phyloP scores from a whole-genome alignment of 2,113 vertebrate genomes.

The Proterorhinus semilunaris region DNA sequence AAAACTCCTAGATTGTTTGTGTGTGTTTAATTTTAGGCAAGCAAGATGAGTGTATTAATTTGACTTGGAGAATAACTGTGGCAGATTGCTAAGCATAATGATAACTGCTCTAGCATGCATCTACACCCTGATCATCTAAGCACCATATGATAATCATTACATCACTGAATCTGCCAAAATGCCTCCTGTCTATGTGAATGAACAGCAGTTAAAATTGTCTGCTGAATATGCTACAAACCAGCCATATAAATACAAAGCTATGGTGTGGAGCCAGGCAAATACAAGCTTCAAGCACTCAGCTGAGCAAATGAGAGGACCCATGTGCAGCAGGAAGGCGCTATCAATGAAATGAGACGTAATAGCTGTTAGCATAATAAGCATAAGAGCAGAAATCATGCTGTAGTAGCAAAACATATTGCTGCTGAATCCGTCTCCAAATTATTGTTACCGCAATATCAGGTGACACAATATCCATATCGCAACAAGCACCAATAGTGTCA shows the following conservation, averaged over 20 bases:
- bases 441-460: too few species aligned
- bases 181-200: conserved; percentile 25
- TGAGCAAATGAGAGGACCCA: conserved; percentile 4
- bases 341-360: too few species aligned
- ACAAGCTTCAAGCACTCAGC: conserved; percentile 1
- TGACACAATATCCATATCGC: too few species aligned
- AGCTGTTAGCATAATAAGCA: too few species aligned
- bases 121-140: conserved; percentile 12
- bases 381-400: too few species aligned
- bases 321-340: background rate
- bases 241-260: conserved; percentile 24
- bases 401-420: too few species aligned
- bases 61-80: background rate
- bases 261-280: conserved; percentile 17
- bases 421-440: too few species aligned
- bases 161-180: conserved; percentile 21
- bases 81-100: conserved; percentile 11
- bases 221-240: conserved; percentile 21
- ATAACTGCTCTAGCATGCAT: conserved; percentile 11
- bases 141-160: conserved; percentile 26
- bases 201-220: conserved; percentile 30
- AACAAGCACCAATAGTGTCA: too few species aligned
- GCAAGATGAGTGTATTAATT: background rate
- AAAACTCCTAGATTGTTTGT: background rate
- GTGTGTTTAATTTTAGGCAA: background rate